Evolutionary conservation across 53 echinoderm and acorn worm genomes (phyloP), one percentile per base, ranked within the genome.

Genomic region (Stichopus horrens): DNA sequence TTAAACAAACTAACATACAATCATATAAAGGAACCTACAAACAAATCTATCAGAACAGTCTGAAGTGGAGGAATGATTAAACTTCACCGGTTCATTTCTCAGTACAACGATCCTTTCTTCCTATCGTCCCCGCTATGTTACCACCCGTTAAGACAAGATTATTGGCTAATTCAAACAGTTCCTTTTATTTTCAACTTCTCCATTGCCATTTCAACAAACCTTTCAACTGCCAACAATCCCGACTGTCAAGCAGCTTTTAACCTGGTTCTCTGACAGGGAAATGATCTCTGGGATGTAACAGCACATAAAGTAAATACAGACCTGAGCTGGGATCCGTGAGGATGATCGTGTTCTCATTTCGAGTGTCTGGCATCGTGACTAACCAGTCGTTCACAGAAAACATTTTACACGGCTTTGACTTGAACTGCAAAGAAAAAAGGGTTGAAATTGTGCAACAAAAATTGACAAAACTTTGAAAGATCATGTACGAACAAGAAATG

Each of bases 281-380:
- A 37, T 37, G 37, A 37, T 37, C 37, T 37, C 37, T 37, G 14
- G 13, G 55, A 10, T 16, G 13, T 16, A 55, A 37, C 14, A 88
- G 56, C 54, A 52, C 21, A 16, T 37, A 37, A 18, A 37, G 37
- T 37, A 37, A 37, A 37, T 37, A 37, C 90, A 74, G 83, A 96
- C 96, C 96, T 87, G 93, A 95, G 87, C 90, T 93, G 57, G 95
- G 94, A 86, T 99, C 99, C 65, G 99, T 96, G 75, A 99, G 90
- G 54, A 95, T 75, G 54, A 99, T 88, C 55, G 94, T 89, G 83
- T 94, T 94, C 75, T 91, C 93, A 51, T 89, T 88, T 55, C 93
- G 92, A 54, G 94, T 92, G 51, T 99, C 99, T 51, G 99, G 94
- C 89, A 99, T 90, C 21, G 93, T 90, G 11, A 96, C 93, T 84